Base-by-base conservation (phyloP, 1,140 invertebrate species). In the Mactra quadrangularis region DNA sequence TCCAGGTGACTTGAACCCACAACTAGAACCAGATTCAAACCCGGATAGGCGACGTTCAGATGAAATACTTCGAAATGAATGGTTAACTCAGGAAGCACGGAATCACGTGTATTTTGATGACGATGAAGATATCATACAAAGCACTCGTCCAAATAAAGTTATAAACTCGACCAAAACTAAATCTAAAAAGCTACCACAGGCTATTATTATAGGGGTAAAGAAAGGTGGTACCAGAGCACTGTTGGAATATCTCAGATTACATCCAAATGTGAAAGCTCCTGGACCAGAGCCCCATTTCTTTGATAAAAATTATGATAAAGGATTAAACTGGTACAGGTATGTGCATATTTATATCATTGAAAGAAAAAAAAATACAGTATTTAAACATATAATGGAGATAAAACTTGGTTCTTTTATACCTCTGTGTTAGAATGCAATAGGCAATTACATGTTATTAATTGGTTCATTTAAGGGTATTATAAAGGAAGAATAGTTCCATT, bases 251-350 rank as follows among this genome's bases (percentile, higher is more conserved):
- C 85, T 94, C 15, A 85, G 92, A 17, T 86, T 93, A 38, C 93
- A 94, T 85, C 93, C 93, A 13, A 78, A 93, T 70, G 88, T 94
- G 13, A 74, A 75, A 45, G 90, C 91, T 3, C 91, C 93, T 1
- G 90, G 91, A n/a, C 90, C 89, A 0, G 92, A 92, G 53, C 86
- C 93, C 11, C 94, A 94, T 70, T 94, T 94, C 88, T 94, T 94
- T 85, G 94, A 94, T 70, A 89, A 90, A 82, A 83, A 94, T 83
- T 94, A 94, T 82, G 50, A 88, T 7, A 85, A 90, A n/a, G 94
- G 94, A 38, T 88, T 94, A n/a, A 92, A 94, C 7, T 94, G 93
- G 93, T 94, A 94, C 90, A 91, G 93, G 90, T 91, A 87, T 84
- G 87, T 71, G 35, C 52, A 27, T 45, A 27, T 19, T 70, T 84